Conservation (phyloP, 2,888 invertebrate species). For the Bugulina stolonifera region DNA sequence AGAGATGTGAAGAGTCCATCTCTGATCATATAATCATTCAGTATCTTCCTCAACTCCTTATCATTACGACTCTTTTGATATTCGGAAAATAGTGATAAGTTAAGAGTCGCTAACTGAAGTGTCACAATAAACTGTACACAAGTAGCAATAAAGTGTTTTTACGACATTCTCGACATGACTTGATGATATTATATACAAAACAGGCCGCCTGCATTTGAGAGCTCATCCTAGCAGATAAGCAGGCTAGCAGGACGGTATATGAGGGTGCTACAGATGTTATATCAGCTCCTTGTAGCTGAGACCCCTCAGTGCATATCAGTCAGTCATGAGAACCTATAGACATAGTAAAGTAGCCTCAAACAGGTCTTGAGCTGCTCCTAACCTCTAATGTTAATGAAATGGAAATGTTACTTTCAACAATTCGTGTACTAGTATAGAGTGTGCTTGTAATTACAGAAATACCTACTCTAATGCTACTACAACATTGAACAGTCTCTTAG, state of each 20-base stretch:
- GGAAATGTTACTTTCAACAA: no score
- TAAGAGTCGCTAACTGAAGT: not conserved
- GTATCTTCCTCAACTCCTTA: not conserved
- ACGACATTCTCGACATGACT: not conserved
- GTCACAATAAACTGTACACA: not conserved
- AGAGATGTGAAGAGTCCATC: no score
- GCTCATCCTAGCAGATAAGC: not conserved
- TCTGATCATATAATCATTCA: no score
- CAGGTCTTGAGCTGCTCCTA: no score
- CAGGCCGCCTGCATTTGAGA: no score
- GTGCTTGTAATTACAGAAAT: no score
- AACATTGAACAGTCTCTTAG: no score
- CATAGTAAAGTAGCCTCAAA: no score
- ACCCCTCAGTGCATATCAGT: not conserved
- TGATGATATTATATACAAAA: not conserved
- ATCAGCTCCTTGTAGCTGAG: not conserved
- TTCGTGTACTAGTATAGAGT: no score
- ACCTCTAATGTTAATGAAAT: no score
- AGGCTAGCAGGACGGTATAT: not conserved
- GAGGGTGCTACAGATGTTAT: not conserved
- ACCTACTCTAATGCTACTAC: no score
- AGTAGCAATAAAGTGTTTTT: constrained; percentile 25
- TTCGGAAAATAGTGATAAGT: not conserved
- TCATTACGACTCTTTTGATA: not conserved
- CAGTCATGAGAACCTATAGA: no score